A percentile compares a stretch with the other conserved stretches of the same genome.
Conservation (phyloP, 2,113 vertebrate species). For the Spea multiplicata region DNA sequence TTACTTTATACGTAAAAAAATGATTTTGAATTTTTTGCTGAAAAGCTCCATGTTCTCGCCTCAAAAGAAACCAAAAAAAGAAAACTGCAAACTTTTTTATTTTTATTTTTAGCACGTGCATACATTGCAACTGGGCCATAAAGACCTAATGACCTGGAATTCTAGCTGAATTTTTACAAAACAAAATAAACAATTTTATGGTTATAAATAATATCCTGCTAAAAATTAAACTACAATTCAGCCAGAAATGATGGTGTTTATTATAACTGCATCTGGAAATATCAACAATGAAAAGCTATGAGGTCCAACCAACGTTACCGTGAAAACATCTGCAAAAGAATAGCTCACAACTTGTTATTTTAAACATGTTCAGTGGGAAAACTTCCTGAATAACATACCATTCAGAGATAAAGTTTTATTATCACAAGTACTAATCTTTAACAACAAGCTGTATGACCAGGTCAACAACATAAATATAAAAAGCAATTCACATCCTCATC, state of each 20-base stretch:
- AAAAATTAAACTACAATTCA: constrained; percentile 36
- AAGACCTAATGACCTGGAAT: constrained; percentile 9
- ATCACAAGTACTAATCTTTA: constrained; percentile 43
- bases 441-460: constrained; percentile 33
- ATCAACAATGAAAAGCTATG: constrained; percentile 40
- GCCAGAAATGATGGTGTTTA: constrained; percentile 43
- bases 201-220: constrained; percentile 34
- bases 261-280: constrained; percentile 43
- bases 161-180: constrained; percentile 26
- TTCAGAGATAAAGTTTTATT: constrained; percentile 38
- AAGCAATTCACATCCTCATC: constrained; percentile 20
- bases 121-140: constrained; percentile 39
- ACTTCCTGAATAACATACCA: constrained; percentile 47
- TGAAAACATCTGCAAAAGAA: constrained; percentile 25
- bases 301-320: constrained; percentile 43
- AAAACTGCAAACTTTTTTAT: too few relatives aligned
- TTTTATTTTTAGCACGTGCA: constrained; percentile 7
- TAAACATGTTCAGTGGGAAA: constrained; percentile 38
- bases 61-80: too few relatives aligned
- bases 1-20: too few relatives aligned
- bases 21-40: too few relatives aligned
- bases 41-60: too few relatives aligned
- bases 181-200: constrained; percentile 44
- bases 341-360: constrained; percentile 17
- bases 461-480: constrained; percentile 29